Conservation (phyloP, 2,113 vertebrate species). For the Saimiri boliviensis region DNA sequence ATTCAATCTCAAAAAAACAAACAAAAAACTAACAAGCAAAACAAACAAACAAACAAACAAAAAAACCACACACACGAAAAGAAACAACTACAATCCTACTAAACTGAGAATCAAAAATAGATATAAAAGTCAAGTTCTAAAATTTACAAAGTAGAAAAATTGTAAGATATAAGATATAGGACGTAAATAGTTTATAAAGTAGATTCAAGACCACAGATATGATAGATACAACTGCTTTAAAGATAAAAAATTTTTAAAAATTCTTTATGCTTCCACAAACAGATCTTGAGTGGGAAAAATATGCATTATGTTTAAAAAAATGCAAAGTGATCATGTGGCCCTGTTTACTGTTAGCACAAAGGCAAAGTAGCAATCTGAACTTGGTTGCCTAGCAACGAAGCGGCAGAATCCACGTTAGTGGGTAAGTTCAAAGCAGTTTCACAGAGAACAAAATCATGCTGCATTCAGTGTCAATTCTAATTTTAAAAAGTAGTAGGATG, state of each 20-base stretch:
- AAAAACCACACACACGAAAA: not conserved
- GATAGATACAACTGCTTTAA: not conserved
- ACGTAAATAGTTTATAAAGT: not conserved
- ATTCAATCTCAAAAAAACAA: too few relatives aligned
- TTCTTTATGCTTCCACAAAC: not conserved
- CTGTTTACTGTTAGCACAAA: not conserved
- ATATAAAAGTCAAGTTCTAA: not conserved
- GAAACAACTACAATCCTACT: not conserved
- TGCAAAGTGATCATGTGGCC: not conserved
- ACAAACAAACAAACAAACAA: too few relatives aligned
- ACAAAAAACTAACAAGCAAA: too few relatives aligned
- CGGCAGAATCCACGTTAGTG: not conserved
- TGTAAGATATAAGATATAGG: not conserved
- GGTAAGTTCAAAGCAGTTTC: conserved; percentile 55
- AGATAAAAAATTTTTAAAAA: not conserved
- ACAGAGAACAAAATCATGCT: conserved; percentile 38
- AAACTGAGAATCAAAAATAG: not conserved
- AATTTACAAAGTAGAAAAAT: not conserved
- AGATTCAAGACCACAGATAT: not conserved
- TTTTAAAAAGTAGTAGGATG: conserved; percentile 31
- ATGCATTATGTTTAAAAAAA: conserved; percentile 29
- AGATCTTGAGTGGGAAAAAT: too few relatives aligned
- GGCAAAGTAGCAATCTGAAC: not conserved
- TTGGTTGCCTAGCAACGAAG: conserved; percentile 71
- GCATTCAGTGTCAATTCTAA: conserved; percentile 49